Evolutionary conservation across 1,140 invertebrate species (phyloP).

Genomic region (Anoplolepis gracilipes): DNA sequence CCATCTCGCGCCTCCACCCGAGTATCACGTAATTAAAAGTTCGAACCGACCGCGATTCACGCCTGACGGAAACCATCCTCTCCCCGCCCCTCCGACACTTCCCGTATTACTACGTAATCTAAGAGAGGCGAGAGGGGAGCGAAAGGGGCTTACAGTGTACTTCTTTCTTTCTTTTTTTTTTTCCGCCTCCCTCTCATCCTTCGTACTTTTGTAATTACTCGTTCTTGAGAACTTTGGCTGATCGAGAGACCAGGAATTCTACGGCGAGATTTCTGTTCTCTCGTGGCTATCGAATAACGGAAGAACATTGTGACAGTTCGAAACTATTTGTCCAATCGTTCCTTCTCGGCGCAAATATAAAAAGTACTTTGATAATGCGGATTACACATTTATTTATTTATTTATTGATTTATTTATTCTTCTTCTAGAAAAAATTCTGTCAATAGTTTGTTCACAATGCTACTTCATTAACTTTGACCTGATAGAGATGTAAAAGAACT

Average conservation of each 20-base stretch:
- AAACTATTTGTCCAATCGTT: background rate
- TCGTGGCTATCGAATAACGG: background rate
- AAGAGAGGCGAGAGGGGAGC: no score
- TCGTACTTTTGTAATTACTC: slow-evolving; percentile 14
- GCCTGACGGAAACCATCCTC: slow-evolving; percentile 64
- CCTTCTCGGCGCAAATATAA: background rate
- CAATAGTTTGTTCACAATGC: background rate
- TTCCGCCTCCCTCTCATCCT: no score
- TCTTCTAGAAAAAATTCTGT: background rate
- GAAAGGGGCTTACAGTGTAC: background rate
- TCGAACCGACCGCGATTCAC: slow-evolving; percentile 78
- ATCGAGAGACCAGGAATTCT: slow-evolving; percentile 33
- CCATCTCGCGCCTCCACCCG: slow-evolving; percentile 43
- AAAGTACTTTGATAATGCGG: slow-evolving; percentile 17
- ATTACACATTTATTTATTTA: background rate
- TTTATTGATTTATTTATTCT: background rate
- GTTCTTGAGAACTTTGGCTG: slow-evolving; percentile 36
- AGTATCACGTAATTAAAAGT: slow-evolving; percentile 82
- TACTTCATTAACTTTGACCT: no score
- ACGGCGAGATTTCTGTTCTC: slow-evolving; percentile 36
- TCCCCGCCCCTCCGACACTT: background rate
- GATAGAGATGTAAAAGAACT: background rate
- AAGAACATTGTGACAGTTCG: background rate
- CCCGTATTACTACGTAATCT: slow-evolving; percentile 33
- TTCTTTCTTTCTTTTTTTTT: background rate